Conservation (phyloP, 2,113 vertebrate genomes). For the Alouatta palliata region DNA sequence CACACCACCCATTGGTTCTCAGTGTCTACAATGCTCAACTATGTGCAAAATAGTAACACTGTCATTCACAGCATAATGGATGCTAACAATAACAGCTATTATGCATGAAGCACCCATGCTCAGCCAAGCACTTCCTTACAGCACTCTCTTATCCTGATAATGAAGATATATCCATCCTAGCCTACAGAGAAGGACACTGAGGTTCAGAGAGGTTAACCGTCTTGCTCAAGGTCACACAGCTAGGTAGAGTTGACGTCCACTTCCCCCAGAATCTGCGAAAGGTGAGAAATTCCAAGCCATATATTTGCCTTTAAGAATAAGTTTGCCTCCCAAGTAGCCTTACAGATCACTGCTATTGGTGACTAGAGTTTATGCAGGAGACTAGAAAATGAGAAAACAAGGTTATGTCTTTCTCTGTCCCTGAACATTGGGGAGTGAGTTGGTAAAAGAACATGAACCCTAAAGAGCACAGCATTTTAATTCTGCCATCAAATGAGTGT, state of each 20-base stretch:
- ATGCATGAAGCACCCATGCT: neutral
- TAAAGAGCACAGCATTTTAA: neutral
- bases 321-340: neutral
- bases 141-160: neutral
- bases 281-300: neutral
- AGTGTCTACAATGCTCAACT: neutral
- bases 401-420: too few species aligned
- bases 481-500: neutral
- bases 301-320: neutral
- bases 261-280: neutral
- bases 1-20: neutral
- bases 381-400: neutral
- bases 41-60: accelerated
- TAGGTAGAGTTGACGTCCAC: accelerated
- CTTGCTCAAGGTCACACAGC: neutral
- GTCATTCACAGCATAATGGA: accelerated
- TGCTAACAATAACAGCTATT: neutral
- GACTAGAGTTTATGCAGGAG: neutral
- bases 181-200: neutral
- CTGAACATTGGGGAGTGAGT: neutral
- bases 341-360: neutral
- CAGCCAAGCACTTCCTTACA: neutral
- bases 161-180: neutral
- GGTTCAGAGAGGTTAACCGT: neutral
- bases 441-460: neutral